phyloP scores from a whole-genome alignment of 2,888 invertebrate genomes.

The Dorcus hopei region DNA sequence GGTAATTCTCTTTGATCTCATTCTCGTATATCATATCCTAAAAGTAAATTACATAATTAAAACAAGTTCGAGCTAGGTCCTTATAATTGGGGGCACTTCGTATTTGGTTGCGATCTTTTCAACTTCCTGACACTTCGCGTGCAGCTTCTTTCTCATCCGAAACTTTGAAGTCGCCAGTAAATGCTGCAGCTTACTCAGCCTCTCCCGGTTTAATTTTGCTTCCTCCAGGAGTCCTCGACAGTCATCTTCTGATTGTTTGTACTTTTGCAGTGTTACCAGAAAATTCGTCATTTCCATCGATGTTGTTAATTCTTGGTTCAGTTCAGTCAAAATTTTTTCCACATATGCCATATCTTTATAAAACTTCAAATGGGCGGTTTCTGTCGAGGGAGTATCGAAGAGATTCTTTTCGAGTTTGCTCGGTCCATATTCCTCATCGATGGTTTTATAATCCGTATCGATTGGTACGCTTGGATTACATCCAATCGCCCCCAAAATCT shows the following conservation, averaged over 20 bases:
- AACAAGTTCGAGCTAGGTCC: too few species aligned
- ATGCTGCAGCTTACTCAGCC: slow-evolving; percentile 1
- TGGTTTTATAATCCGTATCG: too few species aligned
- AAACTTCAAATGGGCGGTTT: slow-evolving; percentile 19
- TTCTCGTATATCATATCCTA: slow-evolving; percentile 37
- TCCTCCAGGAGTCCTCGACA: background rate
- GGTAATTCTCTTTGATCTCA: slow-evolving; percentile 34
- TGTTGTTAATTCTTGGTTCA: slow-evolving; percentile 1
- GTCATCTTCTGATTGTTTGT: slow-evolving; percentile 21
- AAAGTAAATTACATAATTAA: slow-evolving; percentile 13
- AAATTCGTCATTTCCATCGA: slow-evolving; percentile 12
- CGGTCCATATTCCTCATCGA: too few species aligned
- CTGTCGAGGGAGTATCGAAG: too few species aligned
- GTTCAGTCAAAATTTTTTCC: slow-evolving; percentile 18
- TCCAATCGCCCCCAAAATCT: too few species aligned
- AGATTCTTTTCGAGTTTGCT: too few species aligned
- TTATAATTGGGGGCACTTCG: slow-evolving; percentile 24
- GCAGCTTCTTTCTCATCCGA: slow-evolving; percentile 18
- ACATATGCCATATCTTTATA: slow-evolving; percentile 26
- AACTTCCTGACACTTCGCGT: slow-evolving; percentile 26
- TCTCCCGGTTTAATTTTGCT: slow-evolving; percentile 2
- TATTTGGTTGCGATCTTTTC: slow-evolving; percentile 38
- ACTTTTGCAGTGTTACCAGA: slow-evolving; percentile 21
- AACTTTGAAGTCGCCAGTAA: slow-evolving; percentile 8
- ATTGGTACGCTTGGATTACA: too few species aligned